Base-by-base conservation (phyloP, 1,140 invertebrate genomes). In the Drosophila dunni region DNA sequence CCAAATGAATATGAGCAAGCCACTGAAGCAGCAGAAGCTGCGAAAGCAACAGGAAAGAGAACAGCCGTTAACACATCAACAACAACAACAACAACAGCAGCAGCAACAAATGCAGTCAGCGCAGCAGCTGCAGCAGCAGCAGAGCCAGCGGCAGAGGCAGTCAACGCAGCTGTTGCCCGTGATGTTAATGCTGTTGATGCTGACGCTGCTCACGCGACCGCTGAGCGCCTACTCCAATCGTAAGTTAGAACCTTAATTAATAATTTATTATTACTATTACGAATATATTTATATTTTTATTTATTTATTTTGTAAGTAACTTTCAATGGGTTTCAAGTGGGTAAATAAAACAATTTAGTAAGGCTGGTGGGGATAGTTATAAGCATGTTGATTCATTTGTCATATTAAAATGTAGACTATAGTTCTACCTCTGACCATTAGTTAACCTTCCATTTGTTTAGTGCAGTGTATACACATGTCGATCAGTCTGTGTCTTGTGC, bases 161-260 rank as follows among this genome's bases (percentile, higher is more conserved):
- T 88, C 79, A 15, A 62, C 58, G 60, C 65, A 69, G 15, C 38
- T 83, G 60, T 15, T 77, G 83, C 77, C 73, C 20, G 69, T 82
- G 42, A 77, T 88, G 72, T 50, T 88, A 46, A 60, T 77, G 44
- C 56, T 88, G 34, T 46, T 88, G 54, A 61, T 89, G 77, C 51
- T 81, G 46, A 83, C 76, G 48, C 68, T 86, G 7, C 76, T 86
- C 8, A 79, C 73, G 44, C 79, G 79, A 5, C 83, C 83, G 6
- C 50, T 77, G 40, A 71, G 69, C 73, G 84, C 51, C 29, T 56
- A 79, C 33, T 72, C 84, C 45, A 88, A 88, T 36, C 83, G 83
- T 88, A 79, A 88, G 83, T 29, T 9, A 13, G 11, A 38, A 29
- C 6, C 7, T 17, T 45, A 50, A 29, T 29, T 29, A 29, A 29